Evolutionary conservation across 2,113 vertebrate species (phyloP), one percentile per base, ranked within the genome.

Genomic region (Stegastes partitus): DNA sequence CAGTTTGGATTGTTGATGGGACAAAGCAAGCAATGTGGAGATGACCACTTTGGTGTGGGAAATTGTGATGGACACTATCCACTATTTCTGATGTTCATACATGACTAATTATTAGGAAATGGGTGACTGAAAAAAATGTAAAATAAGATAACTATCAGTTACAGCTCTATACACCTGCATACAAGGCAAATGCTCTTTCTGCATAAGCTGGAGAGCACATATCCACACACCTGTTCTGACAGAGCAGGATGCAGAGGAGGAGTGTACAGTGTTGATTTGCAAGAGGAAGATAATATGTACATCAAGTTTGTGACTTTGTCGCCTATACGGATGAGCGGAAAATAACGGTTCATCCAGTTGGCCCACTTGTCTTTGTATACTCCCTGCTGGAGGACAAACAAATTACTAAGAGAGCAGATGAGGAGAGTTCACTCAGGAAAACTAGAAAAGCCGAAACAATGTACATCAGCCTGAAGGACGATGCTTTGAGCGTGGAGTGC

Each of bases 381-480:
- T 83, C 86, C 50, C 79, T 83, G 76, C 39, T 83, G 50, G 66
- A 75, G 73, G 69, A 84, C 57, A 77, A 79, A 79, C 84, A 84
- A 65, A 84, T 68, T 54, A 55, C 34, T 49, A 22, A 53, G 28
- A 53, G 59, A 51, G 45, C 50, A 82, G 39, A 79, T 8, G 26
- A 31, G 21, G 2, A 74, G 23, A 14, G 3, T 28, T 25, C 1
- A 11, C 25, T 39, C 3, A 51, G 62, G 42, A 22, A 19, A 77
- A 63, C 19, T 26, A 53, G 39, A 68, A 64, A 15, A 64, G 61
- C 31, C n/a, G 37, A 31, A 42, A 28, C 18, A 9, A 21, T 42
- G 8, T 37, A 50, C 53, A 47, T 37, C 1, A 25, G 16, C 15
- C 31, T 49, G 10, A 23, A 31, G 47, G 53, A 49, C 11, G 22